phyloP scores from a whole-genome alignment of 2,888 invertebrate species.

The Arrhopalites spinosus region DNA sequence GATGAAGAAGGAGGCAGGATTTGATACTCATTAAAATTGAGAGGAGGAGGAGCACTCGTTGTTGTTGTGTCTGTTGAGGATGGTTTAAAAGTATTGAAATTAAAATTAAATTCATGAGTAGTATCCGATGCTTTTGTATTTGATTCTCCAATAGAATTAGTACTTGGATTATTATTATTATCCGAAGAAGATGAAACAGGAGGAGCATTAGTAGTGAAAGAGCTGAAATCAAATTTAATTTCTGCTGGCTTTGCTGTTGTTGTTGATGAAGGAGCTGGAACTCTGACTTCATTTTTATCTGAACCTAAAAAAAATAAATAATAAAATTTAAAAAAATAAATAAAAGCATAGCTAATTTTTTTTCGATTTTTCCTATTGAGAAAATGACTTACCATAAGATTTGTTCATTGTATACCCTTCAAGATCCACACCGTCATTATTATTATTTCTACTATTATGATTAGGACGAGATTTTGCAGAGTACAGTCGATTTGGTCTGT shows the following conservation, averaged over 20 bases:
- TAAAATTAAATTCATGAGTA: background rate
- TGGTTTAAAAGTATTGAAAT: background rate
- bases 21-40: conserved; percentile 10
- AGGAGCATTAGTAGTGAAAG: too few relatives aligned
- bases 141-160: too few relatives aligned
- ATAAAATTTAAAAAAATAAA: too few relatives aligned
- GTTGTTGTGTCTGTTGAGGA: background rate
- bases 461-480: background rate
- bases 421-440: background rate
- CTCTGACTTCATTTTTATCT: conserved; percentile 26
- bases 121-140: conserved; percentile 1
- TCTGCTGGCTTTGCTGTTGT: background rate
- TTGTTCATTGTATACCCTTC: too few relatives aligned
- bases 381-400: too few relatives aligned
- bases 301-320: conserved; percentile 13
- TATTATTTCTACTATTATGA: background rate
- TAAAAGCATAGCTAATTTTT: too few relatives aligned
- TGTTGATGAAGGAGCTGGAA: conserved; percentile 8
- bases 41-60: background rate
- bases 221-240: background rate
- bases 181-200: too few relatives aligned
- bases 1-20: background rate
- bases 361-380: too few relatives aligned
- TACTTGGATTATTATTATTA: background rate
- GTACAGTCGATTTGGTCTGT: background rate